These are phyloP conservation scores for Sphenodon punctatus DNA, from an alignment of 2,797 vertebrate genomes.

Conservation along the genomic window DNA sequence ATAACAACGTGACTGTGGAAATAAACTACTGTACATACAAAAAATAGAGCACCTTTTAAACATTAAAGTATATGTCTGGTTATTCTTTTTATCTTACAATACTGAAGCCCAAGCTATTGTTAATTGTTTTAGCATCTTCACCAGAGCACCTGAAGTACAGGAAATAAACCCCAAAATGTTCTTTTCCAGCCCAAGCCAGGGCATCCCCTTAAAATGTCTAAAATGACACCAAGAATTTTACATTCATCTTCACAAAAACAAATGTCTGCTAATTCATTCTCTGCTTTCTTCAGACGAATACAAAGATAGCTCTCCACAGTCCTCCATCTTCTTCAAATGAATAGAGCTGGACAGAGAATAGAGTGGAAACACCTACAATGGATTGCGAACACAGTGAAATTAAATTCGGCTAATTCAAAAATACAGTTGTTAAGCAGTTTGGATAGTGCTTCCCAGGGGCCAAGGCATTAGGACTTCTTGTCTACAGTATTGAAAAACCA, in stretches of 20 bases:
- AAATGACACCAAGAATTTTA: slow-evolving; percentile 76
- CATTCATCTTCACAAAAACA: slow-evolving; percentile 82
- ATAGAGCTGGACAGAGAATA: slow-evolving; percentile 52
- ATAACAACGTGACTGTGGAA: slow-evolving; percentile 89
- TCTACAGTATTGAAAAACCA: slow-evolving; percentile 96
- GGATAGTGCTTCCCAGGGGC: neutral
- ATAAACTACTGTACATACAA: slow-evolving; percentile 87
- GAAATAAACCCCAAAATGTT: slow-evolving; percentile 49
- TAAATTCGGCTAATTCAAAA: slow-evolving; percentile 63
- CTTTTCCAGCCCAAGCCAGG: slow-evolving; percentile 60
- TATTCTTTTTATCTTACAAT: slow-evolving; percentile 78
- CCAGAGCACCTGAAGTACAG: slow-evolving; percentile 60
- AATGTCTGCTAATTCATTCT: slow-evolving; percentile 63
- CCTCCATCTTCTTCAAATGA: slow-evolving; percentile 54
- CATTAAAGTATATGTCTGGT: slow-evolving; percentile 84
- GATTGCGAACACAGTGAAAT: slow-evolving; percentile 69
- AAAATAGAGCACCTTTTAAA: slow-evolving; percentile 89
- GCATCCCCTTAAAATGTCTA: slow-evolving; percentile 71
- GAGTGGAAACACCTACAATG: slow-evolving; percentile 63
- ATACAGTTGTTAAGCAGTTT: slow-evolving; percentile 26
- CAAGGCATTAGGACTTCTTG: slow-evolving; percentile 83
- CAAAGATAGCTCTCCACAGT: slow-evolving; percentile 8
- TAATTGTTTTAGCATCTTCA: slow-evolving; percentile 66
- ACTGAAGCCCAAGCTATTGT: slow-evolving; percentile 70
- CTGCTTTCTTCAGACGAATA: slow-evolving; percentile 74